Base-by-base conservation (phyloP, 2,113 vertebrate genomes). In the Pithys albifrons region DNA sequence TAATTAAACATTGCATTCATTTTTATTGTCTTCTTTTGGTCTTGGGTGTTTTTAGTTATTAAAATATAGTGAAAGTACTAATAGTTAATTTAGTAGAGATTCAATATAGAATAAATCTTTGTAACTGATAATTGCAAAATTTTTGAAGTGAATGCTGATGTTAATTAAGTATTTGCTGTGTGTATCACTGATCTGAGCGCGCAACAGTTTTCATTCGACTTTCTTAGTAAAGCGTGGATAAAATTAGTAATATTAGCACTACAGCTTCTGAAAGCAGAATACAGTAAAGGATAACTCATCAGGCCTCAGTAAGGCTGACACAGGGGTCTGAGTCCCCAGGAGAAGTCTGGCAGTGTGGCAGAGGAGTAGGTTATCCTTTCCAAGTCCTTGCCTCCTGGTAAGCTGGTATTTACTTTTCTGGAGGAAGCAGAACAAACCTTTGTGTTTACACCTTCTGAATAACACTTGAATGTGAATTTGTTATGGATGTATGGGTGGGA, bases 341-440 rank as follows among this genome's bases (percentile, higher is more conserved):
- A 83, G 22, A 72, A n/a, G 6, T 23, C 54, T 73, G 73, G 59
- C n/a, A 43, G 16, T 4, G 12, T 27, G 54, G 48, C 82, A 51
- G 58, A 72, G 70, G 25, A 33, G 27, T 4, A 3, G 19, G 16
- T 61, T 28, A n/a, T 19, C 11, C 13, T 45, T 45, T 22, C 31
- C 31, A 33, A 12, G 22, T 35, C 27, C 39, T 85, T 0, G 0
- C 33, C 46, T 88, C 24, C 37, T 24, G 2, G 7, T 18, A 28
- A 49, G n/a, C 35, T 83, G 85, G 4, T 25, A 17, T 13, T 78
- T 29, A 55, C 73, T 35, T 33, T 79, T 11, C 24, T 73, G 48
- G 24, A 35, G 19, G 37, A 59, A 92, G 49, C 17, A 76, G n/a
- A 62, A 43, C 19, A 80, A 66, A 31, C 12, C 20, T 87, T 70